These are phyloP conservation scores for Brachyhypopomus gauderio DNA, from an alignment of 2,113 vertebrate species.

Conservation along the genomic window DNA sequence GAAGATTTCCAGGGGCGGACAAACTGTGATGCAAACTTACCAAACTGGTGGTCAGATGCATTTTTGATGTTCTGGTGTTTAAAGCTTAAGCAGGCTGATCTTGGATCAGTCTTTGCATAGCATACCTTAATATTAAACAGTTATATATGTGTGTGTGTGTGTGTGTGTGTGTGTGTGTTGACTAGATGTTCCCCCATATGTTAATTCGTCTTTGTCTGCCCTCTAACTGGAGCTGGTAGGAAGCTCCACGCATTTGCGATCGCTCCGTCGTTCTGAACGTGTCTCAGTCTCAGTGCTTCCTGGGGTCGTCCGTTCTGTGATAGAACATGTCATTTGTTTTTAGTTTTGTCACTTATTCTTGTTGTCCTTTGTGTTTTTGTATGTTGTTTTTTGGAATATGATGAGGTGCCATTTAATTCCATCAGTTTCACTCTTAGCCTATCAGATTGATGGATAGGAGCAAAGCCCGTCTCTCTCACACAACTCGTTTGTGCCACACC, in stretches of 20 bases:
- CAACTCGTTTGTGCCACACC: not conserved
- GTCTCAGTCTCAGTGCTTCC: not conserved
- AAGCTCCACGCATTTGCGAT: not conserved
- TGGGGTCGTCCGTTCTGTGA: not conserved
- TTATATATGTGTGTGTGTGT: not conserved
- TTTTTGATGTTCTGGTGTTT: conserved; percentile 2
- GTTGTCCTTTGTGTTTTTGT: no score
- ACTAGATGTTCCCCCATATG: conserved; percentile 49
- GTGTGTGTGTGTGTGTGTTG: conserved; percentile 1
- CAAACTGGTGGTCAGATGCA: conserved; percentile 17
- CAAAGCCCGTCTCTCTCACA: not conserved
- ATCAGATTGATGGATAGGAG: not conserved
- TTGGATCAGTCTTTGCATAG: not conserved
- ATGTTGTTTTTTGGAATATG: no score
- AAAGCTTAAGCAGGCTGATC: not conserved
- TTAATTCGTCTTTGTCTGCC: conserved; percentile 16
- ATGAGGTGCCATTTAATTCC: not conserved
- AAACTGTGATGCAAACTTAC: conserved; percentile 38
- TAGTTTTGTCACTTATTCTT: not conserved
- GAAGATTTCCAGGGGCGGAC: conserved; percentile 13
- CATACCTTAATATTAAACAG: not conserved
- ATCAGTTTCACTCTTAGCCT: not conserved
- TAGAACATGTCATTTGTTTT: conserved; percentile 21
- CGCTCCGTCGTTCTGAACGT: no score
- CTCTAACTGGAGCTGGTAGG: not conserved